A percentile compares a stretch with the other conserved stretches of the same genome.
phyloP scores from a whole-genome alignment of 2,113 vertebrate species.

The Dicerorhinus sumatrensis region DNA sequence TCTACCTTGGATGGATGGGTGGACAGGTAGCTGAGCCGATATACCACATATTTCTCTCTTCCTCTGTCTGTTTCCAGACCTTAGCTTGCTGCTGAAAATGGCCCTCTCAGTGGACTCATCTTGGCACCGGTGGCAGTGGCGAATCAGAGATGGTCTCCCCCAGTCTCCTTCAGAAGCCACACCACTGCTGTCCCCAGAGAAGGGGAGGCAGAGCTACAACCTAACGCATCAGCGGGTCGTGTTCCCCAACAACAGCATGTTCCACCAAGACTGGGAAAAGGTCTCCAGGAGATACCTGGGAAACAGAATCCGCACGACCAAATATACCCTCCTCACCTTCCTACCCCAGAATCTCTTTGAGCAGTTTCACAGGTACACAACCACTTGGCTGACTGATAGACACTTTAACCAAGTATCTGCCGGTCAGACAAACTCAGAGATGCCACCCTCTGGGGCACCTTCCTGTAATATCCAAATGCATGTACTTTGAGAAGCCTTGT shows the following conservation, averaged over 20 bases:
- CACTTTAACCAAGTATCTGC: not conserved
- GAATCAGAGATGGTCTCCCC: not conserved
- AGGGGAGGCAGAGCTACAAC: not conserved
- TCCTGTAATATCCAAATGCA: not conserved
- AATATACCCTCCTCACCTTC: conserved; percentile 88
- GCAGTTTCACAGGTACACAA: conserved; percentile 87
- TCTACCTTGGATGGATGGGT: not conserved
- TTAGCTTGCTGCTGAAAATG: conserved; percentile 63
- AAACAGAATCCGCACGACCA: conserved; percentile 86
- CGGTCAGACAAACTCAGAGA: not conserved
- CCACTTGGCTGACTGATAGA: no score
- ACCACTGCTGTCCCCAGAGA: conserved; percentile 76
- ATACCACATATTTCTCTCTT: not conserved
- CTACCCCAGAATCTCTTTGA: conserved; percentile 87
- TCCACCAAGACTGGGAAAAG: conserved; percentile 70
- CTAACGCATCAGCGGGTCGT: conserved; percentile 78
- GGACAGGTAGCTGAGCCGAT: not conserved
- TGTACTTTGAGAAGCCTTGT: not conserved
- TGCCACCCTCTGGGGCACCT: not conserved
- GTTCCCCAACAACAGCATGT: conserved; percentile 81
- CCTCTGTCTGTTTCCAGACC: conserved; percentile 70
- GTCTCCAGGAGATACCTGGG: conserved; percentile 68
- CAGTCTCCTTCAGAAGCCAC: conserved; percentile 75
- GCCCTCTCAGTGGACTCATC: conserved; percentile 83
- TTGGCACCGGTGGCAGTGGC: conserved; percentile 73